phyloP scores from a whole-genome alignment of 92 coral and sea anemone species.

The Zoanthus sociatus region DNA sequence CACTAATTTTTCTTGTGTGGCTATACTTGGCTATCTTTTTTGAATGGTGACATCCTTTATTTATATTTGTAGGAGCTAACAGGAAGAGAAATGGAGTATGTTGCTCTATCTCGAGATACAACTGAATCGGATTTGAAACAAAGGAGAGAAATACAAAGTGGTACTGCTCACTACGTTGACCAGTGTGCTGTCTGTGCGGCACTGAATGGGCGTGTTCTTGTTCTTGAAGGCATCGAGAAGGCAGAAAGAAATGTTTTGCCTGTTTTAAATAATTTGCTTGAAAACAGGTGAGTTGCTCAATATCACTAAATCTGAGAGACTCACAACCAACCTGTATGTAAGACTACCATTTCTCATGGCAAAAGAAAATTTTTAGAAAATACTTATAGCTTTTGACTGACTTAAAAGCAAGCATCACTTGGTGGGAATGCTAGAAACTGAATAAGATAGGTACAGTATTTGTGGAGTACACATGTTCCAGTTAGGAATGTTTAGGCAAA shows the following conservation, averaged over 20 bases:
- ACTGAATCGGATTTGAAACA: slow-evolving; percentile 98
- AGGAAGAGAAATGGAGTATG: slow-evolving; percentile 91
- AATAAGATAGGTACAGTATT: no score
- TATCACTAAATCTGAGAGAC: neutral
- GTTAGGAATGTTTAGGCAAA: no score
- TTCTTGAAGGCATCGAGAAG: slow-evolving; percentile 97
- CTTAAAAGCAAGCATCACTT: no score
- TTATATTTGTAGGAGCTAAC: slow-evolving; percentile 80
- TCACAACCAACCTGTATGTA: no score
- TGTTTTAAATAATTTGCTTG: slow-evolving; percentile 93
- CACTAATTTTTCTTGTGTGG: no score
- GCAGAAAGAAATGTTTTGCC: slow-evolving; percentile 98
- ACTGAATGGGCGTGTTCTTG: slow-evolving; percentile 85
- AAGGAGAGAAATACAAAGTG: slow-evolving; percentile 89
- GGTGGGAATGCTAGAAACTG: no score
- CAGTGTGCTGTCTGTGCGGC: slow-evolving; percentile 99
- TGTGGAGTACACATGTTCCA: no score
- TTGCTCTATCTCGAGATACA: slow-evolving; percentile 94
- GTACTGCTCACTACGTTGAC: slow-evolving; percentile 91
- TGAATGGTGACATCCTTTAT: neutral
- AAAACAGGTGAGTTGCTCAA: slow-evolving; percentile 65
- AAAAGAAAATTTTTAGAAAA: no score
- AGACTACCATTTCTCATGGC: no score
- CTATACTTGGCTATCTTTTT: no score
- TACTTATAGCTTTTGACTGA: no score